These are phyloP conservation scores for Holocentrus rufus DNA, from an alignment of 2,797 vertebrate species.

Conservation along the genomic window DNA sequence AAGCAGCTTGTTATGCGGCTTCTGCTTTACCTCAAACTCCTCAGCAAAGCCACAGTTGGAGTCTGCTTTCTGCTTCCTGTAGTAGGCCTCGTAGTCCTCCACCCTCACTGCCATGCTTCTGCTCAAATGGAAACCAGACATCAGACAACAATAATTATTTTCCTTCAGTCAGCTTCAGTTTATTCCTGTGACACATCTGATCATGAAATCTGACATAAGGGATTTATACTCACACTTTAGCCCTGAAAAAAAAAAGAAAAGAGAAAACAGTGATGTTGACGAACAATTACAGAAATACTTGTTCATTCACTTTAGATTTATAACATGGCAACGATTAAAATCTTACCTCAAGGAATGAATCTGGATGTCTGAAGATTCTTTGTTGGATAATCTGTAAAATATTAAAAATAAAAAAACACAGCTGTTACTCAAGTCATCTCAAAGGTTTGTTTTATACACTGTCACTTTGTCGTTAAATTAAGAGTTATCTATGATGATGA, in stretches of 20 bases:
- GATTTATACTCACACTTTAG: constrained; percentile 78
- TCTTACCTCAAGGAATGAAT: constrained; percentile 76
- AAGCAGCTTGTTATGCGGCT: neutral
- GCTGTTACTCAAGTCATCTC: too few species aligned
- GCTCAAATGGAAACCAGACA: constrained; percentile 48
- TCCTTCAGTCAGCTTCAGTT: neutral
- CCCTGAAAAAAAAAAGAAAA: constrained; percentile 61
- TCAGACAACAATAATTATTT: constrained; percentile 5
- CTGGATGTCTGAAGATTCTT: constrained; percentile 75
- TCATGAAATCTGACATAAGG: neutral
- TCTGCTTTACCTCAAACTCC: constrained; percentile 89
- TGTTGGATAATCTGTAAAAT: constrained; percentile 58
- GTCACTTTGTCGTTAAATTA: neutral
- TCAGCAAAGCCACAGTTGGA: constrained; percentile 95
- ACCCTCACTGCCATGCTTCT: constrained; percentile 88
- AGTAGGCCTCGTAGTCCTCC: constrained; percentile 90
- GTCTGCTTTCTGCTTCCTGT: constrained; percentile 91
- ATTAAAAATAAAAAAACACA: neutral
- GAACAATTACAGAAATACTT: neutral
- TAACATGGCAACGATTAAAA: constrained; percentile 6
- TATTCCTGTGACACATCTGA: neutral
- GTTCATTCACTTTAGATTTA: neutral
- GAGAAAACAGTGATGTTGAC: constrained; percentile 32
- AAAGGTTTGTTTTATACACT: neutral
- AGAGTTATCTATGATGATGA: neutral